Percentiles rank a stretch among this genome's conserved stretches.
These are phyloP conservation scores for Pegea sp. DNA, from an alignment of 23 tunicate genomes.

Conservation along the genomic window DNA sequence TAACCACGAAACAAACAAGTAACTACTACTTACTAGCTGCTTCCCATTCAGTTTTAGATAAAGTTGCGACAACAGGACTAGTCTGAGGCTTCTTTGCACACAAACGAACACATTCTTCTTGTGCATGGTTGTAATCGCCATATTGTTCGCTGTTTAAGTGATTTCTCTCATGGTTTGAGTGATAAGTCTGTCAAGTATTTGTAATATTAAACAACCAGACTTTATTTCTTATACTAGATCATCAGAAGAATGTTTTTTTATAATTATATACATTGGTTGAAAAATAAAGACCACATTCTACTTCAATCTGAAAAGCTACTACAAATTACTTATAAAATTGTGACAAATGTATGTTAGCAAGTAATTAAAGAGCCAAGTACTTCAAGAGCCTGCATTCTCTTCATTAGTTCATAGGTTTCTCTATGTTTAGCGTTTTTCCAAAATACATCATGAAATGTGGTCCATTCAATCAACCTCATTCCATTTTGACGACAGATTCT, in stretches of 20 bases:
- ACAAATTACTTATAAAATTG: background rate
- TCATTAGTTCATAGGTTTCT: conserved; percentile 35
- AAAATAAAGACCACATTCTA: too few species aligned
- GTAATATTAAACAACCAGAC: too few species aligned
- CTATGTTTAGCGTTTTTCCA: conserved; percentile 16
- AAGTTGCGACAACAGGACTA: conserved; percentile 42
- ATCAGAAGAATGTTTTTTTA: too few species aligned
- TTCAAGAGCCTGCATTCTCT: conserved; percentile 65
- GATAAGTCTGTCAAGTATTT: too few species aligned
- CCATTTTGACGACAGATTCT: conserved; percentile 42
- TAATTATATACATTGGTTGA: too few species aligned
- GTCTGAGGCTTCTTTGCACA: conserved; percentile 16
- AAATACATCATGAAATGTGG: conserved; percentile 62
- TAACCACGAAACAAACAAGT: background rate
- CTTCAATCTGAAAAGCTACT: too few species aligned
- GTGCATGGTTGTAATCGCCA: conserved; percentile 62
- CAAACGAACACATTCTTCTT: conserved; percentile 24
- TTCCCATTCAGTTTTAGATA: conserved; percentile 84
- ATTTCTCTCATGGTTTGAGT: too few species aligned
- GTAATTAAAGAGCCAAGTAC: conserved; percentile 3
- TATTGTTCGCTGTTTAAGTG: conserved; percentile 14
- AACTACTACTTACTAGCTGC: conserved; percentile 42
- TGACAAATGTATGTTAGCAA: background rate
- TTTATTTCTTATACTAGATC: too few species aligned
- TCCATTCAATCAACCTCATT: conserved; percentile 74